phyloP scores from a whole-genome alignment of 2,113 vertebrate species.

The Microtus pennsylvanicus region DNA sequence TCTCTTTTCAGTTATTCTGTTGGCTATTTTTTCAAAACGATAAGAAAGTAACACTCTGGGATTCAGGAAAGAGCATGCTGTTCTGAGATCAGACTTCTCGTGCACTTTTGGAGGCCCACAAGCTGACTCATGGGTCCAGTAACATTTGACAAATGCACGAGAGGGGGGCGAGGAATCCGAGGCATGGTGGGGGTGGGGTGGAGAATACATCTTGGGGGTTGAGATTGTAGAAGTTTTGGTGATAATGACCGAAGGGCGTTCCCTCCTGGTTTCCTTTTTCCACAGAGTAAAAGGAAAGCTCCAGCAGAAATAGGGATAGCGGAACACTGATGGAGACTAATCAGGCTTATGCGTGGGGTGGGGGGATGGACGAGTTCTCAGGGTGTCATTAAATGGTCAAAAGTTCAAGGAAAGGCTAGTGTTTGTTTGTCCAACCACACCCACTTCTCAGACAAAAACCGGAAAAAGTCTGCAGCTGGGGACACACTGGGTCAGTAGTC shows the following conservation, averaged over 20 bases:
- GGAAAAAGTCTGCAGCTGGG: neutral
- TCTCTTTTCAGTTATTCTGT: neutral
- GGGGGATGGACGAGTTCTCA: neutral
- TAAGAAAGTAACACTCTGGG: neutral
- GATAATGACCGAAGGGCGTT: neutral
- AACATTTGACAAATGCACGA: no score
- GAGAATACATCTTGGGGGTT: neutral
- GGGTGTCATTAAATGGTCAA: neutral
- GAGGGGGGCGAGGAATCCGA: neutral
- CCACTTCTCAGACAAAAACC: neutral
- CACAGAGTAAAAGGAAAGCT: neutral
- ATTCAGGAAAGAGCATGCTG: neutral
- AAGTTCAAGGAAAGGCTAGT: neutral
- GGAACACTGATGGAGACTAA: rapidly evolving
- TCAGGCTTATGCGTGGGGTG: no score
- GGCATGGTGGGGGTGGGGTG: neutral
- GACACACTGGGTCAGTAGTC: neutral
- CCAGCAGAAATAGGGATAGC: no score
- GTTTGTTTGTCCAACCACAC: neutral
- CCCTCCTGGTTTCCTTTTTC: neutral
- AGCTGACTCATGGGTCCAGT: neutral
- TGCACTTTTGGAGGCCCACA: neutral
- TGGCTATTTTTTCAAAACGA: neutral
- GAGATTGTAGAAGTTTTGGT: neutral
- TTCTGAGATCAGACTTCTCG: neutral